phyloP scores from a whole-genome alignment of 2,797 vertebrate species.

The Micromesistius poutassou region DNA sequence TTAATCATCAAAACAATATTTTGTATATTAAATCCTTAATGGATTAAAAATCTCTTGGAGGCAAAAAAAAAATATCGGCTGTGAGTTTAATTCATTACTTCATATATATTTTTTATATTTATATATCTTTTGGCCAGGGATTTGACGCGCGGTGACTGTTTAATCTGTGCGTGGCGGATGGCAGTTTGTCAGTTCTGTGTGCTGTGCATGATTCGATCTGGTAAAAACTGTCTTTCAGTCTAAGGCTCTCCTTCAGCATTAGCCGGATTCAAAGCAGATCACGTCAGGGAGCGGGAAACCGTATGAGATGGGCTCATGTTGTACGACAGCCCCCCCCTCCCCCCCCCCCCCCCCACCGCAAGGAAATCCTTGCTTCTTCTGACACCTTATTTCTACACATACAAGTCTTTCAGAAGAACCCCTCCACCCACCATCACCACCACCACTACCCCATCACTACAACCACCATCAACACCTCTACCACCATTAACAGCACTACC shows the following conservation, averaged over 20 bases:
- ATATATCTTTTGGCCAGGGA: too few relatives aligned
- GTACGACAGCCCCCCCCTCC: constrained; percentile 72
- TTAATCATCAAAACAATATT: too few relatives aligned
- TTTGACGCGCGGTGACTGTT: constrained; percentile 54
- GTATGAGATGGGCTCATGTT: constrained; percentile 80
- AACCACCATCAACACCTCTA: constrained; percentile 28
- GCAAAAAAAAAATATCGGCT: too few relatives aligned
- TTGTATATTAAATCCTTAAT: too few relatives aligned
- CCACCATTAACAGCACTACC: too few relatives aligned
- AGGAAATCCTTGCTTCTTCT: constrained; percentile 59
- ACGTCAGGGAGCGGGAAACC: constrained; percentile 71
- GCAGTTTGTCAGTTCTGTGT: constrained; percentile 71
- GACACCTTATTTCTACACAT: constrained; percentile 80
- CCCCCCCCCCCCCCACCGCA: constrained; percentile 65
- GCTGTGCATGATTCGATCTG: constrained; percentile 63
- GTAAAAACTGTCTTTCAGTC: constrained; percentile 58
- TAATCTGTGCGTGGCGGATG: constrained; percentile 66
- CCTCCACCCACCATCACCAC: constrained; percentile 44
- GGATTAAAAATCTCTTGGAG: too few relatives aligned
- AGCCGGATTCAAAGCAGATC: constrained; percentile 76
- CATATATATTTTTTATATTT: too few relatives aligned
- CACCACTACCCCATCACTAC: too few relatives aligned
- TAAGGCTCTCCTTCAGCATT: constrained; percentile 71
- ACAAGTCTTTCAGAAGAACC: constrained; percentile 71
- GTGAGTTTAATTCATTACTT: too few relatives aligned